A percentile compares a stretch with the other conserved stretches of the same genome.
Conservation (phyloP, 2,113 vertebrate genomes). For the Ellobius talpinus region DNA sequence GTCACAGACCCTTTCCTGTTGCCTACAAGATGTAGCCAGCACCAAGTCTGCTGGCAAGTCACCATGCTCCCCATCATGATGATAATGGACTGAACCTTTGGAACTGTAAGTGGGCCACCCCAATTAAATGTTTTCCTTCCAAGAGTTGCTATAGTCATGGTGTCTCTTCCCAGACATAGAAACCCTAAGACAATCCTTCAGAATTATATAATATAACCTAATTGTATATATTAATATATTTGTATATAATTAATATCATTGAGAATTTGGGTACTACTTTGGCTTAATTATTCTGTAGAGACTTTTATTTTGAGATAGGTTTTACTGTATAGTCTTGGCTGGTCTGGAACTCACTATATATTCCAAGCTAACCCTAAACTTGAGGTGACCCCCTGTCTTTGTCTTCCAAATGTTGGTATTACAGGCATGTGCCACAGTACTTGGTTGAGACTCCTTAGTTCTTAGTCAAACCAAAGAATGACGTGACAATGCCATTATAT, state of each 20-base stretch:
- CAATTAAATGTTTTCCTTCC: neutral
- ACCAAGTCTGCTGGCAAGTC: neutral
- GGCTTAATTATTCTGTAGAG: slow-evolving; percentile 6
- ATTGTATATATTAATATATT: neutral
- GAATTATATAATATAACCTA: neutral
- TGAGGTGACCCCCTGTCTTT: neutral
- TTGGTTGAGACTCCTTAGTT: neutral
- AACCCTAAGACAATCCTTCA: neutral
- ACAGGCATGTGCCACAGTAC: neutral
- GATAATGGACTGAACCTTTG: neutral
- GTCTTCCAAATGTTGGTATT: neutral
- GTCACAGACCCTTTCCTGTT: neutral
- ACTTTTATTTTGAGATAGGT: neutral
- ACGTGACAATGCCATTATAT: neutral
- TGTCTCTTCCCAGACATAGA: neutral
- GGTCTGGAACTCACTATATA: neutral
- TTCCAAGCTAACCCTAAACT: neutral
- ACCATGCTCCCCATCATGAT: neutral
- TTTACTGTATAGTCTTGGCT: neutral
- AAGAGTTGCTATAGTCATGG: neutral
- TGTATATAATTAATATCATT: neutral
- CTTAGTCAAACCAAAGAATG: neutral
- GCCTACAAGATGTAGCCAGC: neutral
- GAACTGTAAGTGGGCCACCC: neutral
- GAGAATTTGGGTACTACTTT: neutral